phyloP scores from a whole-genome alignment of 2,888 invertebrate genomes.

The Lochmaea crataegi region DNA sequence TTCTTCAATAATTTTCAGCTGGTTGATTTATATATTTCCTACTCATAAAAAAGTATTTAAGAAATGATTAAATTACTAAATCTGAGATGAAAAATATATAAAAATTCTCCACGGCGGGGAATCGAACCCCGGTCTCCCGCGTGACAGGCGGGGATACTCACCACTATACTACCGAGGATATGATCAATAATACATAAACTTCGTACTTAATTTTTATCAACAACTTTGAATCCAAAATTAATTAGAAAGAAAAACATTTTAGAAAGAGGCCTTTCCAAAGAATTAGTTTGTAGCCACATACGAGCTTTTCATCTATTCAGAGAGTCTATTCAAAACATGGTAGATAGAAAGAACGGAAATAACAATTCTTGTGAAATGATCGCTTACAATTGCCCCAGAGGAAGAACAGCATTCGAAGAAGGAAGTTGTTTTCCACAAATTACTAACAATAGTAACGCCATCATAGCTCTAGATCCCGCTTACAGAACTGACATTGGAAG shows the following conservation, averaged over 20 bases:
- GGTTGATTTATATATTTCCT: no score
- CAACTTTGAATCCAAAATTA: no score
- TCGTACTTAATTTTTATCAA: no score
- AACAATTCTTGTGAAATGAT: slow-evolving; percentile 60
- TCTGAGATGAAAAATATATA: no score
- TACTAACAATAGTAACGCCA: slow-evolving; percentile 53
- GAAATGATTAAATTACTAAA: no score
- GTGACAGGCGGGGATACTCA: no score
- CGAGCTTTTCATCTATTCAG: slow-evolving; percentile 69
- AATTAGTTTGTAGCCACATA: slow-evolving; percentile 71
- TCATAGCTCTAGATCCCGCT: slow-evolving; percentile 52
- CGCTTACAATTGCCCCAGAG: slow-evolving; percentile 69
- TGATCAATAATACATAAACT: no score
- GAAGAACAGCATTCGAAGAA: slow-evolving; percentile 65
- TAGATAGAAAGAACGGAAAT: slow-evolving; percentile 52
- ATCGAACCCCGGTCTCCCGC: no score
- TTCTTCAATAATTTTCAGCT: no score
- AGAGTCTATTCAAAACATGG: slow-evolving; percentile 64
- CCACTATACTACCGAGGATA: no score
- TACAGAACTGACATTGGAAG: slow-evolving; percentile 57
- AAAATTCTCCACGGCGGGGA: no score
- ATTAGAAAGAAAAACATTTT: slow-evolving; percentile 25
- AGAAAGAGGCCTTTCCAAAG: slow-evolving; percentile 57
- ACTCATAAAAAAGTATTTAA: no score
- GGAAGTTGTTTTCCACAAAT: slow-evolving; percentile 69